Evolutionary conservation across 2,797 vertebrate species (phyloP), one percentile per base, ranked within the genome.

Genomic region (Okamejei kenojei): DNA sequence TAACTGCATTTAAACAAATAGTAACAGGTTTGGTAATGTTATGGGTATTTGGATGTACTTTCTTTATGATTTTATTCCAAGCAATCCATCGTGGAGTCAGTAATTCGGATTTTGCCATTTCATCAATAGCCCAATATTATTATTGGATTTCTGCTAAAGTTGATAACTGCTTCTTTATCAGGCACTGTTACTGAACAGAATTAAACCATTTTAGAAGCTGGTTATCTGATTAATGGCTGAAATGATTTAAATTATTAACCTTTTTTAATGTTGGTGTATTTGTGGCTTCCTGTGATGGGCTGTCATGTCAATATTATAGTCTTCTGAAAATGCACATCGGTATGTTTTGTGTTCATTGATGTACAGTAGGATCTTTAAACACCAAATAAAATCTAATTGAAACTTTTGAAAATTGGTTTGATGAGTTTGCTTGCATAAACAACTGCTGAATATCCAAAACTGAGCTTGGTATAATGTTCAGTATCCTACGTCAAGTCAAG

Each of bases 161-260:
- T 78, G 77, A 78, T 78, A 78, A 78, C 77, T 78, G 32, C 77
- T 78, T 78, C 77, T 78, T 78, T 78, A 78, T 78, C n/a, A 78
- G 32, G 15, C 76, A 78, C 32, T 35, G 32, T 78, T 78, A 3
- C 77, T 78, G n/a, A 15, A 32, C 77, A 78, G 35, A 78, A 78
- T 17, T 15, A 78, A 78, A 78, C n/a, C 77, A 78, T 78, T 78
- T 77, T 78, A 78, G 77, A 78, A 78, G 13, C 77, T 35, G 17
- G 77, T 78, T 78, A 78, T 78, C 77, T 78, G 32, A 15, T 35
- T 78, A 35, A 78, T 78, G 77, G 19, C 77, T 78, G 32, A 78
- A 78, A 78, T 35, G 77, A 78, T 78, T 35, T 11, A 78, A 78
- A 78, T 78, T 32, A 78, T 78, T 78, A 35, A 78, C 32, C 77